Evolutionary conservation across 23 tunicate genomes (phyloP).

Genomic region (Botrylloides violaceus): DNA sequence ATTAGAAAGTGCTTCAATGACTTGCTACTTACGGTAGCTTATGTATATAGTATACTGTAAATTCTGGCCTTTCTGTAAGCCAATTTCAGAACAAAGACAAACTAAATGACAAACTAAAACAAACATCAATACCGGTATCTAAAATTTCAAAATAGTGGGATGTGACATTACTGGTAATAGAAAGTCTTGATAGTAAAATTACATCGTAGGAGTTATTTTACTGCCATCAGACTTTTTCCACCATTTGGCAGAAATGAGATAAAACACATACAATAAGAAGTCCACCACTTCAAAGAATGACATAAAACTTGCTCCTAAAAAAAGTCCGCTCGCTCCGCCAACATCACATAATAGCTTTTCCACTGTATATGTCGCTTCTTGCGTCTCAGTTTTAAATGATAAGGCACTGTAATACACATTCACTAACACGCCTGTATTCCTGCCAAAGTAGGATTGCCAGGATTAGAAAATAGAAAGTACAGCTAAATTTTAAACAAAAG

Average conservation of each 20-base stretch:
- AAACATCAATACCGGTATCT: no score
- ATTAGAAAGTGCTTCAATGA: no score
- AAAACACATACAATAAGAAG: slow-evolving; percentile 26
- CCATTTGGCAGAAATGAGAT: slow-evolving; percentile 16
- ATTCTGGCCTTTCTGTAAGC: no score
- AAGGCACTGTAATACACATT: slow-evolving; percentile 32
- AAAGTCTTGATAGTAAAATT: no score
- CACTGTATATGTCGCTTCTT: slow-evolving; percentile 42
- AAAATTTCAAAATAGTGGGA: no score
- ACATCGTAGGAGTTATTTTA: no score
- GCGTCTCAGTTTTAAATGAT: slow-evolving; percentile 9
- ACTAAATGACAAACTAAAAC: no score
- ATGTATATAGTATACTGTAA: no score
- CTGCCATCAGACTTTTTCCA: slow-evolving; percentile 24
- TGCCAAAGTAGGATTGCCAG: not conserved
- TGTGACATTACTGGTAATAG: no score
- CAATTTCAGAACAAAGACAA: no score
- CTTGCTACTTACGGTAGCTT: no score
- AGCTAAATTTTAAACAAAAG: not conserved
- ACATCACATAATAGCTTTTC: slow-evolving; percentile 68
- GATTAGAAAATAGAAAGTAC: not conserved
- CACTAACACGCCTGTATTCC: slow-evolving; percentile 18
- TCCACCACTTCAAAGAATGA: slow-evolving; percentile 51
- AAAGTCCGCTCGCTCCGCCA: slow-evolving; percentile 71
- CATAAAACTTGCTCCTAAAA: slow-evolving; percentile 58